Conservation (phyloP, 2,113 vertebrate genomes). For the Callorhinus ursinus region DNA sequence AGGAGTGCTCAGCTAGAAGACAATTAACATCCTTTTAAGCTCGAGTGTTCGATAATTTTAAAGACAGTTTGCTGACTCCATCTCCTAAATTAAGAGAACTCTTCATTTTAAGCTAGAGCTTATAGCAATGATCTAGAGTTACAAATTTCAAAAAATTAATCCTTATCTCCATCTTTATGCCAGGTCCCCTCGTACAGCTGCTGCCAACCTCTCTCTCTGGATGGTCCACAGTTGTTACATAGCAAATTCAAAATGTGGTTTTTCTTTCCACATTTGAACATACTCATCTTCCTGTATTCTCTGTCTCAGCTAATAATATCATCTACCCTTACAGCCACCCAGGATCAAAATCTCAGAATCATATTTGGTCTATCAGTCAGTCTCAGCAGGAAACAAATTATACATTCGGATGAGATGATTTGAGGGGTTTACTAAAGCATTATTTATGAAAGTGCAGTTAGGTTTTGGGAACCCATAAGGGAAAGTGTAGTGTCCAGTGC, state of each 20-base stretch:
- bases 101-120: background rate
- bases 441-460: background rate
- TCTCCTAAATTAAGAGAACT: constrained; percentile 30
- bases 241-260: background rate
- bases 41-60: background rate
- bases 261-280: background rate
- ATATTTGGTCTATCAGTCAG: background rate
- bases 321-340: background rate
- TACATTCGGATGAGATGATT: background rate
- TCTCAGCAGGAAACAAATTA: background rate
- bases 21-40: background rate
- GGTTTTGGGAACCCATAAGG: background rate
- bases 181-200: background rate
- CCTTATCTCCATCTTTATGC: background rate
- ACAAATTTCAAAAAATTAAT: background rate
- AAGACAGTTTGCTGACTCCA: background rate
- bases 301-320: background rate
- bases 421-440: background rate
- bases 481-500: background rate
- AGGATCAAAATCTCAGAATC: constrained; percentile 10
- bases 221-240: background rate
- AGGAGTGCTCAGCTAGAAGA: background rate
- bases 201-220: background rate
- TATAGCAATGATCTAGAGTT: background rate
- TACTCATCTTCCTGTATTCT: background rate